A percentile compares a stretch with the other conserved stretches of the same genome.
These are phyloP conservation scores for Saimiri boliviensis DNA, from an alignment of 2,113 vertebrate species.

Conservation along the genomic window DNA sequence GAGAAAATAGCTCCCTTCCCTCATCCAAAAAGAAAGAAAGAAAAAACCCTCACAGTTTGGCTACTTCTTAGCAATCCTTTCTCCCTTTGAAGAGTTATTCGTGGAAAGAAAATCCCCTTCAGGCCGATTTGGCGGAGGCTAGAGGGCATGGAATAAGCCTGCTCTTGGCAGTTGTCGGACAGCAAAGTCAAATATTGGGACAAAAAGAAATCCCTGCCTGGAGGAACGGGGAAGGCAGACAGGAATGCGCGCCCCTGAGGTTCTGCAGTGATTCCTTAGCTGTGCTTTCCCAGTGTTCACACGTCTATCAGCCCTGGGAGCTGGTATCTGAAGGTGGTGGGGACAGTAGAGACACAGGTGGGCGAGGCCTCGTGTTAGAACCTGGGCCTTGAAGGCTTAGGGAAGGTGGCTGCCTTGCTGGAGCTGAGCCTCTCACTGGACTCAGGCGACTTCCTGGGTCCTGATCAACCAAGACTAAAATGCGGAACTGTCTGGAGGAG, in stretches of 20 bases:
- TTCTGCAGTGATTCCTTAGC: background rate
- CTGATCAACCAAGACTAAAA: background rate
- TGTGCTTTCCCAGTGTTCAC: background rate
- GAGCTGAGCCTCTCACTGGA: background rate
- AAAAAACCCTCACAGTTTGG: constrained; percentile 7
- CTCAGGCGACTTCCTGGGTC: background rate
- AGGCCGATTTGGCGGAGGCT: constrained; percentile 11
- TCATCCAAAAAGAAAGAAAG: background rate
- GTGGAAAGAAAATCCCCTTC: constrained; percentile 58
- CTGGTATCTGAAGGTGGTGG: background rate
- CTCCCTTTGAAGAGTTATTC: constrained; percentile 62
- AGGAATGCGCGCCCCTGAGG: background rate
- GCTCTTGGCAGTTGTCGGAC: background rate
- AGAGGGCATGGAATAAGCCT: background rate
- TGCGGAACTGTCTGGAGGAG: background rate
- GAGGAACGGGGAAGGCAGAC: background rate
- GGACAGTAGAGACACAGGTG: background rate
- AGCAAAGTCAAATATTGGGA: background rate
- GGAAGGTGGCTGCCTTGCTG: background rate
- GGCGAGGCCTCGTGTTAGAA: background rate
- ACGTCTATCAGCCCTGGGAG: background rate
- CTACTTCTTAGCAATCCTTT: constrained; percentile 40
- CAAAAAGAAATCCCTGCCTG: background rate
- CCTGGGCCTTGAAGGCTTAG: background rate
- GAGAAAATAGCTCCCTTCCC: constrained; percentile 18